Conservation (phyloP, 1,140 invertebrate species). For the Drosophila fuyamai region DNA sequence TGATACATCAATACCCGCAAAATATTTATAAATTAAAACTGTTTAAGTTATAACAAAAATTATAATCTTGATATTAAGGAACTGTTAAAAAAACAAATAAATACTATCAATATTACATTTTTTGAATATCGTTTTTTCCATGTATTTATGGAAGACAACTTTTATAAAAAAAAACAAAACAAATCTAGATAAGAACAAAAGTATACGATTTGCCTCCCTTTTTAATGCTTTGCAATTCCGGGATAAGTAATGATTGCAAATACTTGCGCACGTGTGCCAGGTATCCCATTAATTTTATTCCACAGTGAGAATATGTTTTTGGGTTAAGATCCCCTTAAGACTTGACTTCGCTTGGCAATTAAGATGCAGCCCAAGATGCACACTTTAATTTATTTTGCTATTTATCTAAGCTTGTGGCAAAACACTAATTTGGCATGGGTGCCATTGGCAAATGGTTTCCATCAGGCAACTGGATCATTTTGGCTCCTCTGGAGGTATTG, state of each 20-base stretch:
- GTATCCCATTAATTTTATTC: conserved; percentile 36
- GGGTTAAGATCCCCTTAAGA: conserved; percentile 44
- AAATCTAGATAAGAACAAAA: conserved; percentile 9
- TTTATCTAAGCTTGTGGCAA: conserved; percentile 56
- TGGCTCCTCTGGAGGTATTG: conserved; percentile 7
- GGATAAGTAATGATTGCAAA: conserved; percentile 21
- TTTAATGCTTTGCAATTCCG: conserved; percentile 28
- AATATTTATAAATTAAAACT: neutral
- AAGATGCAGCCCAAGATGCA: conserved; percentile 27
- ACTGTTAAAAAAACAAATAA: too few species aligned
- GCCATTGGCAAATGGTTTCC: conserved; percentile 1
- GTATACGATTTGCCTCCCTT: conserved; percentile 4
- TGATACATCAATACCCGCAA: too few species aligned
- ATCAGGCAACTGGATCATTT: neutral
- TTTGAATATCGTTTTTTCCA: too few species aligned
- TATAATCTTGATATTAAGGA: too few species aligned
- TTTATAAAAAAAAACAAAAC: neutral
- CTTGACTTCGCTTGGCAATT: conserved; percentile 31
- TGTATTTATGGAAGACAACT: too few species aligned
- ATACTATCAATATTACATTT: too few species aligned
- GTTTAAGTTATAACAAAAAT: too few species aligned
- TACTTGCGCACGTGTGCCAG: conserved; percentile 27
- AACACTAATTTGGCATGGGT: conserved; percentile 46
- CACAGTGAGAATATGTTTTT: conserved; percentile 6
- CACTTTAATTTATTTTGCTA: conserved; percentile 56